Conservation (phyloP, 2,888 invertebrate species). For the Sericinus montela region DNA sequence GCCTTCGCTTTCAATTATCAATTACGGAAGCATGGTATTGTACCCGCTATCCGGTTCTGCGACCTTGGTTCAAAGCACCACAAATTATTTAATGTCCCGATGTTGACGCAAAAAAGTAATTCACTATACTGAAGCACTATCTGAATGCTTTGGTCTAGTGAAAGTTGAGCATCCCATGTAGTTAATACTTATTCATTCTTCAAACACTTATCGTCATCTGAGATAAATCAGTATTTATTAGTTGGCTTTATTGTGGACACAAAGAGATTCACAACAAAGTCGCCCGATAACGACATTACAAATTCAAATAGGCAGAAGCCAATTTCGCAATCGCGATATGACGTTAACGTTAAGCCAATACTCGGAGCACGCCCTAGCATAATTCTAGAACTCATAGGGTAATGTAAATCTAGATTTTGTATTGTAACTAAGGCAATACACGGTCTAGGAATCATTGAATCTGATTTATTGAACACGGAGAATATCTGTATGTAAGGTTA, state of each 20-base stretch:
- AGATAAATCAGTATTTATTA: conserved; percentile 33
- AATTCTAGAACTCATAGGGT: conserved; percentile 2
- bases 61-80: conserved; percentile 61
- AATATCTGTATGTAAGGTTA: too few relatives aligned
- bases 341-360: conserved; percentile 25
- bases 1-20: conserved; percentile 69
- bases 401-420: background rate
- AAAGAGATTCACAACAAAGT: conserved; percentile 30
- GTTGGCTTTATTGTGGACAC: conserved; percentile 21
- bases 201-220: conserved; percentile 28
- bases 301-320: conserved; percentile 24
- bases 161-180: conserved; percentile 48
- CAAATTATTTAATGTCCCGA: conserved; percentile 34
- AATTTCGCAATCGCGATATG: conserved; percentile 29
- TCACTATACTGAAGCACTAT: conserved; percentile 45
- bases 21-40: conserved; percentile 65
- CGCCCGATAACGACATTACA: conserved; percentile 26
- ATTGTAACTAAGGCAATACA: background rate
- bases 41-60: conserved; percentile 52
- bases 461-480: conserved; percentile 3
- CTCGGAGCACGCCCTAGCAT: background rate
- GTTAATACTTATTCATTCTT: conserved; percentile 31
- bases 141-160: conserved; percentile 52
- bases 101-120: conserved; percentile 54
- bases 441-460: background rate